These are phyloP conservation scores for Oscheius onirici DNA, from an alignment of 2,888 invertebrate genomes.

Conservation along the genomic window DNA sequence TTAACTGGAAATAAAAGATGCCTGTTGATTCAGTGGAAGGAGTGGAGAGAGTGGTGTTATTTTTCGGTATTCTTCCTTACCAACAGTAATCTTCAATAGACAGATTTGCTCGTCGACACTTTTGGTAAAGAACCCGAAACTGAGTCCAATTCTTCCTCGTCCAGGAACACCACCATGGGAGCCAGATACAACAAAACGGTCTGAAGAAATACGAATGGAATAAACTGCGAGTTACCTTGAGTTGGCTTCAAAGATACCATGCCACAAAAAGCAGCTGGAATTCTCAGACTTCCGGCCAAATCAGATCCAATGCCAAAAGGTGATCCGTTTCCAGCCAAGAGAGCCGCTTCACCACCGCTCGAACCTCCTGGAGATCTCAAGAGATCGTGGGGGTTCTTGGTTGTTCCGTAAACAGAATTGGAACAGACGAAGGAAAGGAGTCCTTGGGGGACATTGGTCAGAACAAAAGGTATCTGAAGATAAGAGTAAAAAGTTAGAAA, in stretches of 20 bases:
- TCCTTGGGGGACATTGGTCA: slow-evolving; percentile 72
- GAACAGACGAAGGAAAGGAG: slow-evolving; percentile 66
- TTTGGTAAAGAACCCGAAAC: slow-evolving; percentile 68
- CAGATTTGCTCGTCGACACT: slow-evolving; percentile 62
- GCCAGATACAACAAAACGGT: slow-evolving; percentile 53
- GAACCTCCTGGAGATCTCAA: slow-evolving; percentile 73
- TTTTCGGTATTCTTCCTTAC: slow-evolving; percentile 40
- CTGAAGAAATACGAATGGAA: slow-evolving; percentile 21
- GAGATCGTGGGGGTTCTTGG: slow-evolving; percentile 73
- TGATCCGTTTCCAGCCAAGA: slow-evolving; percentile 73
- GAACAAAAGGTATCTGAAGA: slow-evolving; percentile 71
- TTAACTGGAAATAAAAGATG: not conserved
- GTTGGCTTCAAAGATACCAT: slow-evolving; percentile 74
- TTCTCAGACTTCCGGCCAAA: slow-evolving; percentile 74
- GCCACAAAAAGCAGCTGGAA: slow-evolving; percentile 74
- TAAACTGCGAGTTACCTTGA: slow-evolving; percentile 36
- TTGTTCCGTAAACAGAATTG: slow-evolving; percentile 73
- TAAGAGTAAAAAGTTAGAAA: not conserved
- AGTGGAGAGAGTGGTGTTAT: slow-evolving; percentile 43
- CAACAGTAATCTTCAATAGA: slow-evolving; percentile 43
- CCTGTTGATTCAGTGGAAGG: slow-evolving; percentile 27
- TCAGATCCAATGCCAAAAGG: slow-evolving; percentile 74
- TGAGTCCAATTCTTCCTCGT: slow-evolving; percentile 56
- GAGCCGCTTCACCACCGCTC: slow-evolving; percentile 74
- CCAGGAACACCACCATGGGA: slow-evolving; percentile 67